A percentile compares a stretch with the other conserved stretches of the same genome.
phyloP scores from a whole-genome alignment of 2,888 invertebrate species.

The Nowickia ferox region DNA sequence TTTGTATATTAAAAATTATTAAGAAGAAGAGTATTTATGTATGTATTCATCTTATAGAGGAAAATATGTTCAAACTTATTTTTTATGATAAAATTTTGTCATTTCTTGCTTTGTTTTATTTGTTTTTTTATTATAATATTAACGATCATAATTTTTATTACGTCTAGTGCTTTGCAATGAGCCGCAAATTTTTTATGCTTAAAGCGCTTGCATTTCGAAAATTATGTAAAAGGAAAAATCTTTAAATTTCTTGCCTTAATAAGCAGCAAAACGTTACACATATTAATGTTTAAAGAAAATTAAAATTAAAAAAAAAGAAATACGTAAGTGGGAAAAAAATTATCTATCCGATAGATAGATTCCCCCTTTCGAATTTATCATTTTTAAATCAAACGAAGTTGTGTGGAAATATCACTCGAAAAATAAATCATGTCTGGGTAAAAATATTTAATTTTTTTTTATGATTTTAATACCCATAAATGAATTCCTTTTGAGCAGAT shows the following conservation, averaged over 20 bases:
- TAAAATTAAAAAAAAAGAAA: slow-evolving; percentile 25
- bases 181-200: slow-evolving; percentile 79
- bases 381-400: slow-evolving; percentile 57
- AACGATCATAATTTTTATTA: slow-evolving; percentile 77
- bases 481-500: slow-evolving; percentile 67
- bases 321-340: no score
- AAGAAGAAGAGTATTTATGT: neutral
- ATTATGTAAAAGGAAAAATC: slow-evolving; percentile 44
- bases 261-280: slow-evolving; percentile 42
- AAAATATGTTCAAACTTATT: slow-evolving; percentile 29
- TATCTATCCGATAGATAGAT: slow-evolving; percentile 52
- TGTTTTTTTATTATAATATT: slow-evolving; percentile 43
- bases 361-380: slow-evolving; percentile 55
- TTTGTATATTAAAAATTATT: slow-evolving; percentile 4
- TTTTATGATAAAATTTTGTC: slow-evolving; percentile 24
- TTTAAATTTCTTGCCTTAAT: slow-evolving; percentile 49
- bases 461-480: slow-evolving; percentile 71
- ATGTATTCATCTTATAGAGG: neutral
- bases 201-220: slow-evolving; percentile 73
- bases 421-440: slow-evolving; percentile 37
- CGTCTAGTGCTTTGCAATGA: slow-evolving; percentile 82
- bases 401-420: slow-evolving; percentile 46
- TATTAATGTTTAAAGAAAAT: slow-evolving; percentile 31
- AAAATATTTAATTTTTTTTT: slow-evolving; percentile 55
- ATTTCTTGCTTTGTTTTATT: slow-evolving; percentile 31